phyloP scores from a whole-genome alignment of 2,888 invertebrate genomes.

The Eupithecia subumbrata region DNA sequence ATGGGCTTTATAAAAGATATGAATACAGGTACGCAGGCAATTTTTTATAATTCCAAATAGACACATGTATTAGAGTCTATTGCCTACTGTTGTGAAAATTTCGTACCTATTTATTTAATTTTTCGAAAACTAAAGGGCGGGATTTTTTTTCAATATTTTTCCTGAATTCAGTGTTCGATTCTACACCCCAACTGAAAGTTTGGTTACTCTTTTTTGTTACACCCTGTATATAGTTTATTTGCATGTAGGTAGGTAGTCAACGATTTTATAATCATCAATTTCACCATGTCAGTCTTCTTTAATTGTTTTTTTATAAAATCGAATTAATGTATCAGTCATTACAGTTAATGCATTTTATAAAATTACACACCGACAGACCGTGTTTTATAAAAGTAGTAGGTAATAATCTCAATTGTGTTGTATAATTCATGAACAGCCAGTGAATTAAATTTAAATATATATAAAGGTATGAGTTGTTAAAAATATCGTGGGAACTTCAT shows the following conservation, averaged over 20 bases:
- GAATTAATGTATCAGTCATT: constrained; percentile 32
- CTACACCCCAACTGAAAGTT: no score
- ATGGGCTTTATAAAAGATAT: no score
- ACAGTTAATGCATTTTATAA: constrained; percentile 44
- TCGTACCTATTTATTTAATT: no score
- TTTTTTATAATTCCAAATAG: no score
- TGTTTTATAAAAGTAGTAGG: constrained; percentile 25
- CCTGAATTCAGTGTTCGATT: no score
- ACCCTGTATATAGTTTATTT: background rate
- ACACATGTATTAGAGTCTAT: no score
- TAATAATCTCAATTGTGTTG: constrained; percentile 28
- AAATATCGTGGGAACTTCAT: background rate
- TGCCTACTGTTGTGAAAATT: no score
- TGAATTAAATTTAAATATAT: constrained; percentile 15
- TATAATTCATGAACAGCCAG: constrained; percentile 30
- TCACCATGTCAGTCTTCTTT: background rate
- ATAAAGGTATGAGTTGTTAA: background rate
- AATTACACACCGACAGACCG: constrained; percentile 38
- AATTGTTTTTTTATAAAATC: constrained; percentile 18
- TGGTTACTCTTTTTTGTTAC: no score
- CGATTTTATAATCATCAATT: background rate
- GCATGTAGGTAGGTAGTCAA: background rate
- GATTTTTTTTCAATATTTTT: no score
- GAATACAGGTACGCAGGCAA: no score
- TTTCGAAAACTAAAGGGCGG: no score